Conservation (phyloP, 2,888 invertebrate genomes). For the Leistus spinibarbis region DNA sequence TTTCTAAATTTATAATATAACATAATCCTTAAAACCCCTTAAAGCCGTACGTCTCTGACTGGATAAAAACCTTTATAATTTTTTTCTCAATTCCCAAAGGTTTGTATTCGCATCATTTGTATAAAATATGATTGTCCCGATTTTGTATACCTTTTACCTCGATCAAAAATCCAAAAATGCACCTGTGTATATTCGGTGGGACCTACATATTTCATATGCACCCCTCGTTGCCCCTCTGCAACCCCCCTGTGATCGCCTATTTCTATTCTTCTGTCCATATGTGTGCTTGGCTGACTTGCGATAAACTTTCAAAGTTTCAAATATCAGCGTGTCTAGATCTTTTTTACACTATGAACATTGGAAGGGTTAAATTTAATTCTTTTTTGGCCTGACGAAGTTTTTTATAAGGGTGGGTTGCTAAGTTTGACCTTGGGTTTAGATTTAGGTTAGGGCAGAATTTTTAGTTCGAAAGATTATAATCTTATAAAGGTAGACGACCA, state of each 20-base stretch:
- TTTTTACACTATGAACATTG: slow-evolving; percentile 13
- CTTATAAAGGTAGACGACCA: no score
- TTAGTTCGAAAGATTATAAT: no score
- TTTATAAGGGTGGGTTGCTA: slow-evolving; percentile 23
- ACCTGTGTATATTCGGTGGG: slow-evolving; percentile 27
- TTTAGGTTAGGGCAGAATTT: neutral
- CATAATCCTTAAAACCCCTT: no score
- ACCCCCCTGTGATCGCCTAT: neutral
- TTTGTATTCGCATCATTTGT: slow-evolving; percentile 49
- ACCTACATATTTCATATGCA: slow-evolving; percentile 35
- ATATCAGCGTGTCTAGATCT: slow-evolving; percentile 30
- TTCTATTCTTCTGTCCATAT: slow-evolving; percentile 8
- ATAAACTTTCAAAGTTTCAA: slow-evolving; percentile 26
- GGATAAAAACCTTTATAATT: neutral
- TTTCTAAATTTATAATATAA: no score
- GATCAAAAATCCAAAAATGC: slow-evolving; percentile 4
- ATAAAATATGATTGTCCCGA: slow-evolving; percentile 41
- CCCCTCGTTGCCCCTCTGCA: neutral
- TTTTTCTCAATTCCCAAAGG: slow-evolving; percentile 8
- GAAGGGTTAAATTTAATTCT: slow-evolving; percentile 30
- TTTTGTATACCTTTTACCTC: slow-evolving; percentile 6
- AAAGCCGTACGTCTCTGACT: neutral
- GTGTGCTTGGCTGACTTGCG: slow-evolving; percentile 30
- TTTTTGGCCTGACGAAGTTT: slow-evolving; percentile 13
- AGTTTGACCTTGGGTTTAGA: slow-evolving; percentile 23